A percentile compares a stretch with the other conserved stretches of the same genome.
phyloP scores from a whole-genome alignment of 2,888 invertebrate species.

The Luperina testacea region DNA sequence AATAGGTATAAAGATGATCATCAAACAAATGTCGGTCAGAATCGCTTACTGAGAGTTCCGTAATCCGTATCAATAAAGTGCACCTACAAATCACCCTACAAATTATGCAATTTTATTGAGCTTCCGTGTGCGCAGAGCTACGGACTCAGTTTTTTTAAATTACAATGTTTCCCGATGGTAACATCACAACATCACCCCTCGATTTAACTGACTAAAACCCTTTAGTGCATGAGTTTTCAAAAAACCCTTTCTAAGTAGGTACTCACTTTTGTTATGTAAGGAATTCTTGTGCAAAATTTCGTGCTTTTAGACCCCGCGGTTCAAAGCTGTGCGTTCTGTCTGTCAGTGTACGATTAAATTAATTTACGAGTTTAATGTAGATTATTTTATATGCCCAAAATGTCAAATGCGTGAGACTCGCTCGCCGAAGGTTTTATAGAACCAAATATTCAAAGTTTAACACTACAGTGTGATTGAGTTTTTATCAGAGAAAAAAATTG shows the following conservation, averaged over 20 bases:
- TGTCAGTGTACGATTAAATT: neutral
- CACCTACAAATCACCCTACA: neutral
- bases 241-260: neutral
- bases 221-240: neutral
- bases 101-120: neutral
- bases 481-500: too few species aligned
- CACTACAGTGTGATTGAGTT: too few species aligned
- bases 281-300: too few species aligned
- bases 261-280: neutral
- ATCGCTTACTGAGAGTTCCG: neutral
- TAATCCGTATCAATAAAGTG: neutral
- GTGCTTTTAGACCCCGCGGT: neutral
- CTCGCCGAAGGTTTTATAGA: neutral
- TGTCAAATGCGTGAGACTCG: neutral
- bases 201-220: neutral
- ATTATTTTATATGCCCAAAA: neutral
- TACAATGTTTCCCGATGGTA: neutral
- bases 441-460: neutral
- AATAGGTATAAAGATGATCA: neutral
- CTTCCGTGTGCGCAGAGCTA: neutral
- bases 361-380: neutral
- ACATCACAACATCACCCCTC: too few species aligned
- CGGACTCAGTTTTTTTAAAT: neutral
- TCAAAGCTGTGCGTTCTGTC: neutral
- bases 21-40: neutral